Conservation (phyloP, 2,888 invertebrate species). For the Baronia brevicornis region DNA sequence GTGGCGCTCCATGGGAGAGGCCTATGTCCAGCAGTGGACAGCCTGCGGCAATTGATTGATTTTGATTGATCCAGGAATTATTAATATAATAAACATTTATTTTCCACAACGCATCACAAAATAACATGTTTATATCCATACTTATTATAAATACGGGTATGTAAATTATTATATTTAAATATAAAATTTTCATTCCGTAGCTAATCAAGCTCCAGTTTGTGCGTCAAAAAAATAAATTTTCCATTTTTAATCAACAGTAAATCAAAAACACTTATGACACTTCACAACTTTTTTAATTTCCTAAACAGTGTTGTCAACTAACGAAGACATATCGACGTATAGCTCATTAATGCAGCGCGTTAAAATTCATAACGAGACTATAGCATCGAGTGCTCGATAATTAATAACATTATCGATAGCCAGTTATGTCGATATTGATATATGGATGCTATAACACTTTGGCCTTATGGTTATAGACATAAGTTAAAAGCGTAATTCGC, state of each 20-base stretch:
- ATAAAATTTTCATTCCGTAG: background rate
- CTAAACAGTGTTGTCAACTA: slow-evolving; percentile 36
- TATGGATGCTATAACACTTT: slow-evolving; percentile 7
- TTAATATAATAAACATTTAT: no score
- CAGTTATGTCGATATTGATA: slow-evolving; percentile 17
- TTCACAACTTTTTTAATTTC: slow-evolving; percentile 11
- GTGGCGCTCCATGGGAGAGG: no score
- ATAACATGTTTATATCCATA: no score
- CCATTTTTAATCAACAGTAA: slow-evolving; percentile 14
- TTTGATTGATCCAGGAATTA: no score
- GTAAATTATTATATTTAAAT: no score
- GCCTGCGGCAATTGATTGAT: no score
- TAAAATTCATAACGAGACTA: slow-evolving; percentile 65
- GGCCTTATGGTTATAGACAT: slow-evolving; percentile 1
- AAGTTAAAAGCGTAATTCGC: no score
- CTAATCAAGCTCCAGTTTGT: slow-evolving; percentile 7
- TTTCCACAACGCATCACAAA: no score
- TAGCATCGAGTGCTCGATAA: slow-evolving; percentile 54
- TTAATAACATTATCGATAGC: slow-evolving; percentile 52
- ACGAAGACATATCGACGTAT: slow-evolving; percentile 60
- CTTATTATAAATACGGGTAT: no score
- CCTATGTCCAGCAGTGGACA: no score
- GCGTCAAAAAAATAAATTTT: slow-evolving; percentile 3
- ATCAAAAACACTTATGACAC: slow-evolving; percentile 8
- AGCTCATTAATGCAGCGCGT: slow-evolving; percentile 53